These are phyloP conservation scores for Pteronotus mesoamericanus DNA, from an alignment of 2,797 vertebrate genomes.

Conservation along the genomic window DNA sequence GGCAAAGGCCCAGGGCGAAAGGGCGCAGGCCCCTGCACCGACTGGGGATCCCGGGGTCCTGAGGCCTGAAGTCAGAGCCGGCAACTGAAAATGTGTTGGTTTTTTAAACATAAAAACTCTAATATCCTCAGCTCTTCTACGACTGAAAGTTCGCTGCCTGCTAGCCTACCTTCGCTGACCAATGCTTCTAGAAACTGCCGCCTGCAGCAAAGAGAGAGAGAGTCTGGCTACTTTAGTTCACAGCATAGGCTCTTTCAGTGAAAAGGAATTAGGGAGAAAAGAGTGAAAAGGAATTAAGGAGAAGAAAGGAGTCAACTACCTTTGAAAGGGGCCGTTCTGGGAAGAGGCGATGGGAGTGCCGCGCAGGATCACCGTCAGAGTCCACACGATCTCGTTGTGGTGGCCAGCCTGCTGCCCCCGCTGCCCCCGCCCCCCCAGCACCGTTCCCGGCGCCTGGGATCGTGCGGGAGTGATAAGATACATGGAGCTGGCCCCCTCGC, in stretches of 20 bases:
- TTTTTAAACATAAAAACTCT: not conserved
- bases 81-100: not conserved
- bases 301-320: slow-evolving; percentile 55
- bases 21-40: not conserved
- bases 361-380: not conserved
- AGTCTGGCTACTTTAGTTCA: slow-evolving; percentile 39
- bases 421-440: too few relatives aligned
- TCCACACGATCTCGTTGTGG: slow-evolving; percentile 65
- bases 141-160: not conserved
- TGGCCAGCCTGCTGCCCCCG: slow-evolving; percentile 66
- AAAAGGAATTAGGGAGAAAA: slow-evolving; percentile 41
- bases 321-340: slow-evolving; percentile 54
- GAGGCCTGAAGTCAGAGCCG: not conserved
- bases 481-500: slow-evolving; percentile 67
- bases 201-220: not conserved
- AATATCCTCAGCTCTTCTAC: not conserved
- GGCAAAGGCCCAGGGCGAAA: not conserved
- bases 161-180: slow-evolving; percentile 17
- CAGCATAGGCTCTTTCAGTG: not conserved
- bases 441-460: slow-evolving; percentile 77
- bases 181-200: not conserved
- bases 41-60: not conserved
- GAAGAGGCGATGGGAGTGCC: not conserved
- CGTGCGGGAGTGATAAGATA: slow-evolving; percentile 79
- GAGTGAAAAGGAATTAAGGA: slow-evolving; percentile 51